Evolutionary conservation across 2,797 vertebrate genomes (phyloP).

Genomic region (Morus bassanus): DNA sequence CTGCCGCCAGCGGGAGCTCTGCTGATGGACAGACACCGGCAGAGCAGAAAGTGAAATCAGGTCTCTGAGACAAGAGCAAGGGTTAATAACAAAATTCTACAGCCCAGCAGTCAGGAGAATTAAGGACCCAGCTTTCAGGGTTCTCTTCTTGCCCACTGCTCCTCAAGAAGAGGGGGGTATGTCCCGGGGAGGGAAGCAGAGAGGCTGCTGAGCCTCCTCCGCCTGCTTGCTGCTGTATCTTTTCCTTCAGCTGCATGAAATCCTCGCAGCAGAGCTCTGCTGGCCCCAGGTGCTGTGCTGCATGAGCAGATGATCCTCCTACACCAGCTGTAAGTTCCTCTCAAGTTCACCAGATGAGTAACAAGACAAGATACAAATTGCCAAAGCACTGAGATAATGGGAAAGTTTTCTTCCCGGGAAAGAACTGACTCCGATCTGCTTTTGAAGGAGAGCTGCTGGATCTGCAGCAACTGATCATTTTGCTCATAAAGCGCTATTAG

Average conservation of each 20-base stretch:
- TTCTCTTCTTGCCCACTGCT: background rate
- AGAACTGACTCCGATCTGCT: background rate
- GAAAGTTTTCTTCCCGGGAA: background rate
- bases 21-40: background rate
- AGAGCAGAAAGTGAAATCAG: background rate
- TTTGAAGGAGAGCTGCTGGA: background rate
- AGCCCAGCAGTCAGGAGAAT: background rate
- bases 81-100: background rate
- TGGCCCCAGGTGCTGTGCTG: slow-evolving; percentile 78
- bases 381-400: slow-evolving; percentile 13
- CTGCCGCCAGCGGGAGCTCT: background rate
- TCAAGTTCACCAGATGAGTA: background rate
- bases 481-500: background rate
- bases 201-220: background rate
- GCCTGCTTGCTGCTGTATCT: background rate
- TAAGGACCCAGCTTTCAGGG: background rate
- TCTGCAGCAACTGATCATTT: background rate
- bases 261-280: slow-evolving; percentile 71
- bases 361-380: background rate
- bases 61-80: background rate
- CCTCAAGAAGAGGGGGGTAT: background rate
- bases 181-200: background rate
- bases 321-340: slow-evolving; percentile 64
- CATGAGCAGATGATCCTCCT: slow-evolving; percentile 75
- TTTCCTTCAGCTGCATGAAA: slow-evolving; percentile 34